These are phyloP conservation scores for Myotis findleyi DNA, from an alignment of 2,797 vertebrate genomes.

Conservation along the genomic window DNA sequence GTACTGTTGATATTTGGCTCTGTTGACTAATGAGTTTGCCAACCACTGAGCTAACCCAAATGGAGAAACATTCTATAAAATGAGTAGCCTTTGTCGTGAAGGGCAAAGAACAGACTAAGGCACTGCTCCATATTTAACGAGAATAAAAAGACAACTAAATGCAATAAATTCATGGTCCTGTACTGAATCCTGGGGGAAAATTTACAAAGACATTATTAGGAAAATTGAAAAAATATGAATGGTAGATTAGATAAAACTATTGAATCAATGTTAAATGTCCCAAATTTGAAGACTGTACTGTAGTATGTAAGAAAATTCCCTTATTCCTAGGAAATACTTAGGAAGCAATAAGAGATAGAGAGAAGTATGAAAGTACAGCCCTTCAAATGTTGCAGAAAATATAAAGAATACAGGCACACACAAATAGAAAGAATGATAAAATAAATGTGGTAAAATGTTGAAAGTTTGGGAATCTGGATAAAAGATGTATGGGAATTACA, in stretches of 20 bases:
- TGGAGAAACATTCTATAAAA: not conserved
- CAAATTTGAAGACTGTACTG: not conserved
- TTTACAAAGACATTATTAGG: not conserved
- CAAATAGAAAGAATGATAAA: not conserved
- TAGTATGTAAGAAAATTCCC: not conserved
- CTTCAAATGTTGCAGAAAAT: not conserved
- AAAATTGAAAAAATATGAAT: not conserved
- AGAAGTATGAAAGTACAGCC: not conserved
- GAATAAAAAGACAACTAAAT: not conserved
- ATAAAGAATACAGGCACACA: not conserved
- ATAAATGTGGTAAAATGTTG: not conserved
- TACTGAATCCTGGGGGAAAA: not conserved
- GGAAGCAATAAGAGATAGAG: not conserved
- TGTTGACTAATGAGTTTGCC: no score
- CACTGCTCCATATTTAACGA: not conserved
- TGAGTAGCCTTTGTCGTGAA: not conserved
- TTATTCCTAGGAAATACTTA: slow-evolving; percentile 22
- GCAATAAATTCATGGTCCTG: not conserved
- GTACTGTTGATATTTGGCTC: no score
- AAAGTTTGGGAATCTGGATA: not conserved
- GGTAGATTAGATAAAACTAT: not conserved
- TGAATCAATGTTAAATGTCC: slow-evolving; percentile 10
- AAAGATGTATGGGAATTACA: not conserved
- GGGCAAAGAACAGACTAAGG: not conserved
- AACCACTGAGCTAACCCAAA: not conserved